phyloP scores from a whole-genome alignment of 2,113 vertebrate genomes.

The Oncorhynchus clarkii region DNA sequence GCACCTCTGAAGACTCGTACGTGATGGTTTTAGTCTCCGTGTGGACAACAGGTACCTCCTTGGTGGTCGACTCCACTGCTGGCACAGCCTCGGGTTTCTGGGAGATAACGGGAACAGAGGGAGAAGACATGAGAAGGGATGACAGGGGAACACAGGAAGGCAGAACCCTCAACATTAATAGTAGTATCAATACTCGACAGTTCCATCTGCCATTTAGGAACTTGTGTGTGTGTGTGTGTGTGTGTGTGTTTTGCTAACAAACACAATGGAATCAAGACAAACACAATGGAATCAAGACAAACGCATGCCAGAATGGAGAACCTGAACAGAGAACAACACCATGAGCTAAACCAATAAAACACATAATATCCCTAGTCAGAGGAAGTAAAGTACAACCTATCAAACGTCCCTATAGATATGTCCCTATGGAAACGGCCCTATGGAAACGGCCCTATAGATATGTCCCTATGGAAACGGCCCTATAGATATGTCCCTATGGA shows the following conservation, averaged over 20 bases:
- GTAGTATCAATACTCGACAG: neutral
- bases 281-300: constrained; percentile 19
- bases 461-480: no score
- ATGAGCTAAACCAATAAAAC: neutral
- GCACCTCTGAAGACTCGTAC: constrained; percentile 92
- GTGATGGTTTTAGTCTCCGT: constrained; percentile 98
- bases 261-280: neutral
- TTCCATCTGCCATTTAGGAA: neutral
- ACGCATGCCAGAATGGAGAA: constrained; percentile 30
- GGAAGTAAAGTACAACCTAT: constrained; percentile 25
- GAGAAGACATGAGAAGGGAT: neutral
- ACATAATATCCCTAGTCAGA: constrained; percentile 2
- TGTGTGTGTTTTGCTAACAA: no score
- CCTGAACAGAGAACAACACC: neutral
- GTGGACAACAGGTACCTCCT: constrained; percentile 92
- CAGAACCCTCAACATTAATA: neutral
- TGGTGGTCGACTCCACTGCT: constrained; percentile 71
- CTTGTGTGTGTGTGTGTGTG: neutral
- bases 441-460: no score
- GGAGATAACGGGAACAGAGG: neutral
- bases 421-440: no score
- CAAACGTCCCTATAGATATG: no score
- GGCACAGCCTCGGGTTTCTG: constrained; percentile 35
- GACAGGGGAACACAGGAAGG: constrained; percentile 1
- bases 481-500: no score